These are phyloP conservation scores for Xestia sexstrigata DNA, from an alignment of 2,888 invertebrate species.

Conservation along the genomic window DNA sequence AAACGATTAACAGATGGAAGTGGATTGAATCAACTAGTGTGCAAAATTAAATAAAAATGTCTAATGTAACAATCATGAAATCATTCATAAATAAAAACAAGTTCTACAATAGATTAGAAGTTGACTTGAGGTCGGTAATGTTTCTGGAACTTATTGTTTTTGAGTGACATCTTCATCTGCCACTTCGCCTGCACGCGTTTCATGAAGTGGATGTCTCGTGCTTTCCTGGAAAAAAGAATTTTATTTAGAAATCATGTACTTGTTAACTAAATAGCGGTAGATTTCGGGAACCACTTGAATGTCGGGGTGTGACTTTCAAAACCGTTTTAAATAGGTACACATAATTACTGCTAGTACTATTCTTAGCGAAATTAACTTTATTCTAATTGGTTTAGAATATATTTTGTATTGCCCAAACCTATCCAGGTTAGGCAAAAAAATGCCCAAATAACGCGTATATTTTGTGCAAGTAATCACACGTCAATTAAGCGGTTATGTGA, in stretches of 20 bases:
- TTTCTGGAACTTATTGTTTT: slow-evolving; percentile 95
- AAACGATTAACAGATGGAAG: not conserved
- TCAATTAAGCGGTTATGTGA: not conserved
- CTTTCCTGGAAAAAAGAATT: slow-evolving; percentile 90
- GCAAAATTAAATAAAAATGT: slow-evolving; percentile 34
- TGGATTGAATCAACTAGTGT: slow-evolving; percentile 1
- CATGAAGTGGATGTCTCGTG: slow-evolving; percentile 96
- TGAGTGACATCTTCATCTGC: slow-evolving; percentile 94
- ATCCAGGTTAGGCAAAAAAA: too few relatives aligned
- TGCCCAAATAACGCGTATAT: not conserved
- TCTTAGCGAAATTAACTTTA: not conserved
- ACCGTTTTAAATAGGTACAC: not conserved
- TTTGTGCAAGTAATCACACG: not conserved
- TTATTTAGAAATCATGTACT: not conserved
- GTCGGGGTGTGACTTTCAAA: not conserved
- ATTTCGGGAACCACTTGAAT: not conserved
- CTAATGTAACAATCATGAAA: slow-evolving; percentile 33
- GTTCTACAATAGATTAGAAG: slow-evolving; percentile 89
- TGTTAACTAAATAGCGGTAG: not conserved
- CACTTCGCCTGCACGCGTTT: slow-evolving; percentile 95
- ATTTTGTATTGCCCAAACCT: not conserved
- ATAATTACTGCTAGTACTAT: not conserved
- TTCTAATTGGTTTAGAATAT: not conserved
- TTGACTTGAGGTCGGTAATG: slow-evolving; percentile 96
- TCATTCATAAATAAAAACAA: slow-evolving; percentile 26